Conservation (phyloP, 2,113 vertebrate species). For the Bombycilla garrulus region DNA sequence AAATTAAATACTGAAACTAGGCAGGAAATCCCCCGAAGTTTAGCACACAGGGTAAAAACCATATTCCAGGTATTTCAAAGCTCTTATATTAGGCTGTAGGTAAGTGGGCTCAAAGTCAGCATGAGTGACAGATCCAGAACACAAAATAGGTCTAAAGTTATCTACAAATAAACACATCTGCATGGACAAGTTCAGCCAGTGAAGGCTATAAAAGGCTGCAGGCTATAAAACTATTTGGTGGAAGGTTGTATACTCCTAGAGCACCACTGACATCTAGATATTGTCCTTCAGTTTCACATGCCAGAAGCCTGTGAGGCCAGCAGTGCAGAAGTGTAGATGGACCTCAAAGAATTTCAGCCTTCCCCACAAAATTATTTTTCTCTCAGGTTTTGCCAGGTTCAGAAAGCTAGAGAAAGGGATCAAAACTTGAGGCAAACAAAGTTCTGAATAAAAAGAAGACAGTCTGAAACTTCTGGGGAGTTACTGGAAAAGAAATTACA, state of each 20-base stretch:
- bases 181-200: neutral
- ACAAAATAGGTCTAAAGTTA: neutral
- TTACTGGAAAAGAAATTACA: neutral
- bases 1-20: neutral
- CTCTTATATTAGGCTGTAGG: neutral
- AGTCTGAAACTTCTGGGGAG: neutral
- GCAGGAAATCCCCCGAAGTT: neutral
- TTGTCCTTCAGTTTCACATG: neutral
- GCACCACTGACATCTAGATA: neutral
- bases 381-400: neutral
- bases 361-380: neutral
- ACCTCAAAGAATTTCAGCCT: neutral
- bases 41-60: neutral
- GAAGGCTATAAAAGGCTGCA: neutral
- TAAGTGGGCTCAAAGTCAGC: neutral
- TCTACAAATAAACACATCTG: neutral
- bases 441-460: neutral
- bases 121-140: neutral
- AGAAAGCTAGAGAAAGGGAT: neutral
- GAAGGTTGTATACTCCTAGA: neutral
- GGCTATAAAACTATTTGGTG: neutral
- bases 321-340: neutral
- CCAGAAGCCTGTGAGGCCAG: neutral
- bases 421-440: neutral
- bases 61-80: neutral